Evolutionary conservation across 2,888 invertebrate species (phyloP).

Genomic region (Harpagoxenus sublaevis): DNA sequence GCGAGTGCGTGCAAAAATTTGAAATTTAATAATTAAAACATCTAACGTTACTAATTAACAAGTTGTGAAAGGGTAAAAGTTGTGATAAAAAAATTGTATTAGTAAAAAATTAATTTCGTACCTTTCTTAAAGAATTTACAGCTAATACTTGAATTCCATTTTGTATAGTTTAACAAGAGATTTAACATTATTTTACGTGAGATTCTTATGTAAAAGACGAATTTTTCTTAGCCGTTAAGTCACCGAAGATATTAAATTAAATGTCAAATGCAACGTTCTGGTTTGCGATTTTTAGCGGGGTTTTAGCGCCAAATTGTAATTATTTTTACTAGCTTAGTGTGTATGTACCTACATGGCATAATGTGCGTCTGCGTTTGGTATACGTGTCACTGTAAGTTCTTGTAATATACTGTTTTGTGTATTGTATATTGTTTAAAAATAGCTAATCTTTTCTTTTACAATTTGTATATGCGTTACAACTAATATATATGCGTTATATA

Average conservation of each 20-base stretch:
- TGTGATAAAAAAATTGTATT: background rate
- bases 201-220: conserved; percentile 6
- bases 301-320: conserved; percentile 60
- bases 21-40: background rate
- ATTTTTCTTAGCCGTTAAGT: background rate
- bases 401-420: background rate
- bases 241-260: conserved; percentile 35
- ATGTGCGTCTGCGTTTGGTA: background rate
- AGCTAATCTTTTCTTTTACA: background rate
- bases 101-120: background rate
- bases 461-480: background rate
- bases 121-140: background rate
- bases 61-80: background rate
- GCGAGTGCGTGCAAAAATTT: background rate
- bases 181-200: background rate
- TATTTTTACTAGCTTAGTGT: conserved; percentile 59
- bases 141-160: background rate
- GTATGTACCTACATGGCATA: background rate
- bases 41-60: background rate
- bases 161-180: background rate
- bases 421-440: background rate
- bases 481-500: background rate
- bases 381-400: background rate
- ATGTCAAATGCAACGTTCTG: conserved; percentile 51
- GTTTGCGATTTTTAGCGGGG: conserved; percentile 71